Evolutionary conservation across 2,113 vertebrate species (phyloP).

Genomic region (Stomatorhinus ivindoensis): DNA sequence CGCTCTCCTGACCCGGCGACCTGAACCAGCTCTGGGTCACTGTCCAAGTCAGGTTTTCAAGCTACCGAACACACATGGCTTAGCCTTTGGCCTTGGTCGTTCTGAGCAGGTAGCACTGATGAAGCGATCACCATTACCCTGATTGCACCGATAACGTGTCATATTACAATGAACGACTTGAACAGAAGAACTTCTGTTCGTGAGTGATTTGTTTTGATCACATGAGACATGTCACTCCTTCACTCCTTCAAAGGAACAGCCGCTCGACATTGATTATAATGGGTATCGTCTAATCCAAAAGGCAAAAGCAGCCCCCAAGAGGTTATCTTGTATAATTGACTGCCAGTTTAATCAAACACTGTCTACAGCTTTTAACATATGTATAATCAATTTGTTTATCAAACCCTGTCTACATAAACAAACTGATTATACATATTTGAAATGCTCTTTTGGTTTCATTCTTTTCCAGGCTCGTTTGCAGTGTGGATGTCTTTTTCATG

Average conservation of each 20-base stretch:
- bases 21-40: background rate
- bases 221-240: background rate
- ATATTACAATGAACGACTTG: background rate
- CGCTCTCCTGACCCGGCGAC: background rate
- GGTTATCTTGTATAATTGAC: background rate
- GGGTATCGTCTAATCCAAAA: background rate
- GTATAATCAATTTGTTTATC: background rate
- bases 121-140: background rate
- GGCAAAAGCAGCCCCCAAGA: background rate
- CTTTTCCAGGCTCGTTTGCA: background rate
- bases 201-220: background rate
- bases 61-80: background rate
- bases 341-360: background rate
- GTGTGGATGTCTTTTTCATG: background rate
- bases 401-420: background rate
- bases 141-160: background rate
- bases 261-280: background rate
- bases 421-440: background rate
- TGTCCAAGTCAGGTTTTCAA: background rate
- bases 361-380: background rate
- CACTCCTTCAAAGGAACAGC: background rate
- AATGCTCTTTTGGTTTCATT: background rate
- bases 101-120: background rate
- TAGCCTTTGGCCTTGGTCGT: background rate
- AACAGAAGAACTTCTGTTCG: background rate